Evolutionary conservation across 1,140 invertebrate species (phyloP).

Genomic region (Drosophila oshimai): DNA sequence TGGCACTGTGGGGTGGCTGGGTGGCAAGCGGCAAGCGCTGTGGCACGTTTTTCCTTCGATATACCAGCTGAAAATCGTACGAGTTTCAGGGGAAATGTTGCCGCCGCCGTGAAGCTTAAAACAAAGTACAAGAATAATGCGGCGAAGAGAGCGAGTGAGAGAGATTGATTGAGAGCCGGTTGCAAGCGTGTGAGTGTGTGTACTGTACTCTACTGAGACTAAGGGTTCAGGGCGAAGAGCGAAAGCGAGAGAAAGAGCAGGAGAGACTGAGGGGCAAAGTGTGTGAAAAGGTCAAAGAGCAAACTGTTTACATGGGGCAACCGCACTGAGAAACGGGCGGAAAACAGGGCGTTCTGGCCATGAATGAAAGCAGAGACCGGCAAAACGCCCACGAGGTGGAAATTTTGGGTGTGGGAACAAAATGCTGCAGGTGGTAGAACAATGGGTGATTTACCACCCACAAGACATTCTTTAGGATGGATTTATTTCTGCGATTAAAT

Average conservation of each 20-base stretch:
- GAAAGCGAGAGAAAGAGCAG: not conserved
- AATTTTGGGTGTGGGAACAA: too few species aligned
- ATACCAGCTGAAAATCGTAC: slow-evolving; percentile 79
- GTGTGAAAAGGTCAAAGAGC: slow-evolving; percentile 67
- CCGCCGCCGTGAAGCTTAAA: slow-evolving; percentile 31
- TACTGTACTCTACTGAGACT: slow-evolving; percentile 58
- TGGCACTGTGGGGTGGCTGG: slow-evolving; percentile 17
- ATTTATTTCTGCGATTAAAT: not conserved
- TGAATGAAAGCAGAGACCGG: slow-evolving; percentile 70
- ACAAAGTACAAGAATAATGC: slow-evolving; percentile 52
- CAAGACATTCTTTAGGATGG: not conserved
- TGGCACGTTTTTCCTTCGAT: slow-evolving; percentile 73
- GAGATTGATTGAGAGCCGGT: slow-evolving; percentile 20
- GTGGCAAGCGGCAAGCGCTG: slow-evolving; percentile 34
- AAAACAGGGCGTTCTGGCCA: slow-evolving; percentile 45
- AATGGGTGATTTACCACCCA: not conserved
- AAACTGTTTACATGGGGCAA: slow-evolving; percentile 63
- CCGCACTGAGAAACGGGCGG: not conserved
- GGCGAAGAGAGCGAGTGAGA: slow-evolving; percentile 57
- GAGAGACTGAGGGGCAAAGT: slow-evolving; percentile 3
- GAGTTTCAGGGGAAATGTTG: slow-evolving; percentile 75
- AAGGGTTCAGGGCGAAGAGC: slow-evolving; percentile 19
- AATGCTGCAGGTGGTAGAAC: not conserved
- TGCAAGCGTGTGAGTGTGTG: slow-evolving; percentile 1
- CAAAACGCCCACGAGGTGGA: slow-evolving; percentile 5